Base-by-base conservation (phyloP, 53 echinoderm and acorn worm species). In the Crossaster papposus region DNA sequence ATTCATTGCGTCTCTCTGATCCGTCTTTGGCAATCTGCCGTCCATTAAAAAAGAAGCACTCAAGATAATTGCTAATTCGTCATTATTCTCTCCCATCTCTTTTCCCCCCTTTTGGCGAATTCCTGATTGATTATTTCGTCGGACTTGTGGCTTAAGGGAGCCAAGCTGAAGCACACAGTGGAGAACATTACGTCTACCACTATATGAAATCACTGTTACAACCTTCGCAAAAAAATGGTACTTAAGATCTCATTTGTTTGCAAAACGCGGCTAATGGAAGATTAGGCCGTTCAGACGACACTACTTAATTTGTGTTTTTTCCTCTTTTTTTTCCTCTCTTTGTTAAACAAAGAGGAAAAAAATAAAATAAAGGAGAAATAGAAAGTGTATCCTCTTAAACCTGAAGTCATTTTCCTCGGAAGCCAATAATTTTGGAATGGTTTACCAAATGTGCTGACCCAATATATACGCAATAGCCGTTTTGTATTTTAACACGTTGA, bases 41-140 rank as follows among this genome's bases (percentile, higher is more conserved):
- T 79, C 7, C 29, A 80, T 79, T 33, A 28, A 58, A n/a, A n/a
- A 44, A 58, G 63, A 81, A 34, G 52, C 50, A 82, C 82, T 82
- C 82, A 36, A 36, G 11, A 64, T 82, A 82, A 82, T 82, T 82
- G 82, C 65, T 82, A 70, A 70, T 82, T 82, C 68, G 68, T 82
- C 82, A 68, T 65, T 65, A 65, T 65, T 82, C 68, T 64, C 33
- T 6, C n/a, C 13, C 55, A 33, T 62, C 15, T 55, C 64, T 58
- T 23, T 58, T 44, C 9, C 44, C 9, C 44, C 44, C 44, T 44
- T 9, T 44, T 30, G 63, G 58, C 23, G 65, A 36, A 17, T 14
- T 28, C 15, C 65, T 82, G 70, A 82, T 82, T 65, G 65, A 82
- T 82, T 30, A 17, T 26, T 35, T 20, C 38, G n/a, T 15, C 82